These are phyloP conservation scores for Odontomachus brunneus DNA, from an alignment of 1,140 invertebrate species.

Conservation along the genomic window DNA sequence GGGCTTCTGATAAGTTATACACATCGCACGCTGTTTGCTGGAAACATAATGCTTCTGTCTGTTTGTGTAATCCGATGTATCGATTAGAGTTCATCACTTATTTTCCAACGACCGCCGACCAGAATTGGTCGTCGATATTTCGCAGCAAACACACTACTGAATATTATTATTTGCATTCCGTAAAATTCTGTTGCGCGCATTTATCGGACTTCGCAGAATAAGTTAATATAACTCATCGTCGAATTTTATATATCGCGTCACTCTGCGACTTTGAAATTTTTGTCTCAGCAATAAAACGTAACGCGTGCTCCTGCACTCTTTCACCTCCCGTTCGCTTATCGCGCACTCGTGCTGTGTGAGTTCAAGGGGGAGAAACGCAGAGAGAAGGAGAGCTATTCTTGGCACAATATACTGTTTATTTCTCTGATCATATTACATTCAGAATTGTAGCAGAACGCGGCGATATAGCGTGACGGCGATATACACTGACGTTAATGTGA, in stretches of 20 bases:
- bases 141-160: background rate
- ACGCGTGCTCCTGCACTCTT: background rate
- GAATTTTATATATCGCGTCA: background rate
- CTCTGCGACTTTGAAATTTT: background rate
- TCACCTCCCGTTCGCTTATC: background rate
- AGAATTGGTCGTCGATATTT: constrained; percentile 22
- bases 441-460: background rate
- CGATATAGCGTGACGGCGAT: background rate
- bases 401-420: constrained; percentile 15
- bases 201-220: background rate
- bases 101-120: constrained; percentile 19
- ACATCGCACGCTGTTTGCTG: background rate
- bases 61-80: background rate
- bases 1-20: background rate
- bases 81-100: background rate
- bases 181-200: background rate
- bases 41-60: constrained; percentile 8
- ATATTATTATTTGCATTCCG: constrained; percentile 3
- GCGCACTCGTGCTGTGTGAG: background rate
- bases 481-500: background rate
- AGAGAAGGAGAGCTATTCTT: background rate
- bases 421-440: constrained; percentile 7
- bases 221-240: background rate
- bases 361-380: background rate
- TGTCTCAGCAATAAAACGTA: background rate